Conservation (phyloP, 2,888 invertebrate species). For the Dione vanillae region DNA sequence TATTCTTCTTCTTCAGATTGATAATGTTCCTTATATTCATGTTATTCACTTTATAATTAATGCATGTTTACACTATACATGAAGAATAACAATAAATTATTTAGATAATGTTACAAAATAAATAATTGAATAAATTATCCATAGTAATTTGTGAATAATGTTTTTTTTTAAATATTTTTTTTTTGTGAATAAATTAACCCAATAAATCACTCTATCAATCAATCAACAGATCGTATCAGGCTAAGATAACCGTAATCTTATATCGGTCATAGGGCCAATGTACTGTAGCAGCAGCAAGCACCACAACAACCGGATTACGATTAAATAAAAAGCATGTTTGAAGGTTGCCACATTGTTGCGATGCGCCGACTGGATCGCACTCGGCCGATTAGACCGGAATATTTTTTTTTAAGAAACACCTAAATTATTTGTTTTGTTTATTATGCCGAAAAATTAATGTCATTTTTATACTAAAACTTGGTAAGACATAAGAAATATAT, state of each 20-base stretch:
- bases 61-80: no score
- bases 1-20: no score
- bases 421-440: neutral
- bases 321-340: constrained; percentile 66
- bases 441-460: no score
- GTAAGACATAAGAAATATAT: no score
- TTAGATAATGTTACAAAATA: no score
- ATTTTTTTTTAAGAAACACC: neutral
- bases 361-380: constrained; percentile 61
- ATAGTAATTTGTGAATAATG: no score
- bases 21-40: no score
- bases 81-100: no score
- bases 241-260: constrained; percentile 26
- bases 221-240: constrained; percentile 5
- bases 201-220: neutral
- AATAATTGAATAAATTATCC: no score
- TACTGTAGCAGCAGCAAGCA: constrained; percentile 52
- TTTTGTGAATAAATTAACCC: neutral
- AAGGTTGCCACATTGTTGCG: constrained; percentile 65
- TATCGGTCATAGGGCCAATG: constrained; percentile 63
- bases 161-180: no score
- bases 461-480: no score
- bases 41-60: no score
- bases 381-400: constrained; percentile 36
- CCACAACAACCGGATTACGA: constrained; percentile 56